phyloP scores from a whole-genome alignment of 2,113 vertebrate genomes.

The Corythornis cristatus region DNA sequence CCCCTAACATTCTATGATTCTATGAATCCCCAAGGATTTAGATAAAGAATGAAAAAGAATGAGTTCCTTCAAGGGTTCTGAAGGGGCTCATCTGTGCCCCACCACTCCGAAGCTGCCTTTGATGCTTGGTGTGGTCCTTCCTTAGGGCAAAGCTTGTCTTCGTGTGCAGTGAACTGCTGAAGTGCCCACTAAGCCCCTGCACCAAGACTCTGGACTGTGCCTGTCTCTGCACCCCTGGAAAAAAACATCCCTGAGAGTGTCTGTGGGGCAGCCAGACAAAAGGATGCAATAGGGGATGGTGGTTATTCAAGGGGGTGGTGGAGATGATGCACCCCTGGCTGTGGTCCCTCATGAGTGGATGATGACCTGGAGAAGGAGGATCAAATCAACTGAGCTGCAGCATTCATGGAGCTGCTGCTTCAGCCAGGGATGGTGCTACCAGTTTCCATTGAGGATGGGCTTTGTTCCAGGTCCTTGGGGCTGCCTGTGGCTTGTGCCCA shows the following conservation, averaged over 20 bases:
- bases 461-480: neutral
- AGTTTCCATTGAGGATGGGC: neutral
- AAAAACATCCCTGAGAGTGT: neutral
- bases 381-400: conserved; percentile 41
- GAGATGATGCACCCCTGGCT: neutral
- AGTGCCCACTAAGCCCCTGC: neutral
- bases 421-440: neutral
- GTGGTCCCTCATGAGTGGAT: neutral
- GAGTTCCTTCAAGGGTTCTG: neutral
- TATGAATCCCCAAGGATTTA: neutral
- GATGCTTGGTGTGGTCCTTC: neutral
- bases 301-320: neutral
- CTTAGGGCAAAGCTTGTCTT: neutral
- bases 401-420: neutral
- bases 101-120: neutral
- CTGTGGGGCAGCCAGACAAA: neutral
- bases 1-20: too few relatives aligned
- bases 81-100: neutral
- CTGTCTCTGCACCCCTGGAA: neutral
- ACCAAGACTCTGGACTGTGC: neutral
- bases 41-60: neutral
- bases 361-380: neutral
- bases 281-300: accelerated
- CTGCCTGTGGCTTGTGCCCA: neutral
- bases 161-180: neutral